phyloP scores from a whole-genome alignment of 1,140 invertebrate species.

The Drosophila rufa region DNA sequence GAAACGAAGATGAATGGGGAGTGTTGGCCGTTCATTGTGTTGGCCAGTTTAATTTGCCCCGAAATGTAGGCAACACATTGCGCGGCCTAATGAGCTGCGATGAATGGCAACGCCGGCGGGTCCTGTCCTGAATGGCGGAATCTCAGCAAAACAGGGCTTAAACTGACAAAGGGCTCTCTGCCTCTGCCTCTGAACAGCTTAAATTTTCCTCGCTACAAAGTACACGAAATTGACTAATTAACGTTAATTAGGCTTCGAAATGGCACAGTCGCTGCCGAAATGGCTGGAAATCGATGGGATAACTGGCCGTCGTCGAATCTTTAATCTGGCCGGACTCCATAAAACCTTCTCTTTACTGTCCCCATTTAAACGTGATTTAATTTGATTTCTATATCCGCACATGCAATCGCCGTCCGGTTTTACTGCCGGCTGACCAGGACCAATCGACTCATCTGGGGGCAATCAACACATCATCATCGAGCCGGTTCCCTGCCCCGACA shows the following conservation, averaged over 20 bases:
- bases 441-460: constrained; percentile 64
- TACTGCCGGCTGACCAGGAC: constrained; percentile 64
- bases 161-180: constrained; percentile 23
- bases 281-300: constrained; percentile 6
- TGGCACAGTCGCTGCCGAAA: not conserved
- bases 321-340: constrained; percentile 19
- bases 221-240: constrained; percentile 39
- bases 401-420: constrained; percentile 53
- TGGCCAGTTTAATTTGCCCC: constrained; percentile 64
- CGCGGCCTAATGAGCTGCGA: constrained; percentile 62
- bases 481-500: constrained; percentile 23
- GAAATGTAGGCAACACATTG: constrained; percentile 60
- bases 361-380: constrained; percentile 71
- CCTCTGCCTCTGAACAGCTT: constrained; percentile 14
- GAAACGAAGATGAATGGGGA: constrained; percentile 74
- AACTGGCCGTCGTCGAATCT: not conserved
- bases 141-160: not conserved
- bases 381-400: constrained; percentile 56
- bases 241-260: constrained; percentile 23
- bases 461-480: constrained; percentile 70
- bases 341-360: constrained; percentile 26
- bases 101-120: constrained; percentile 32
- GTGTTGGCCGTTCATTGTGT: constrained; percentile 26
- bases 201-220: constrained; percentile 19
- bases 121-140: constrained; percentile 15